phyloP scores from a whole-genome alignment of 2,888 invertebrate species.

The Dexiosoma caninum region DNA sequence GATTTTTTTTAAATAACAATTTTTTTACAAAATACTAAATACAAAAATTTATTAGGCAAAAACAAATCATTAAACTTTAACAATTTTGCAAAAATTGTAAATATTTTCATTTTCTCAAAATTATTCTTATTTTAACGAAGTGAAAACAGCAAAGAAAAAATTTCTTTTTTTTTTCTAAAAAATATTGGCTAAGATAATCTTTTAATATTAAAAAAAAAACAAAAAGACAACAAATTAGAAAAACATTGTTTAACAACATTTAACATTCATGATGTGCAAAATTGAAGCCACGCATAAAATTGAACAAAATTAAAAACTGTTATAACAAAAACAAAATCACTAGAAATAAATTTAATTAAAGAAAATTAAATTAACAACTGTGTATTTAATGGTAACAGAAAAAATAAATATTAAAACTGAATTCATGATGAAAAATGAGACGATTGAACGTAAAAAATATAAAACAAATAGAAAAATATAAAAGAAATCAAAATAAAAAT shows the following conservation, averaged over 20 bases:
- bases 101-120: slow-evolving; percentile 68
- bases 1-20: slow-evolving; percentile 61
- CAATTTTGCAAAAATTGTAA: slow-evolving; percentile 48
- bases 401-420: slow-evolving; percentile 53
- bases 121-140: slow-evolving; percentile 66
- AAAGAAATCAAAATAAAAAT: slow-evolving; percentile 57
- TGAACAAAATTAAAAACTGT: slow-evolving; percentile 37
- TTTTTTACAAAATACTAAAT: slow-evolving; percentile 47
- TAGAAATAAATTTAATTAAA: slow-evolving; percentile 52
- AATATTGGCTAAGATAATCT: too few species aligned
- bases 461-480: slow-evolving; percentile 54
- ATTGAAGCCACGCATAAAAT: slow-evolving; percentile 16
- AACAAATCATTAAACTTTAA: neutral
- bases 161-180: too few species aligned
- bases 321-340: slow-evolving; percentile 46
- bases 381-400: slow-evolving; percentile 58
- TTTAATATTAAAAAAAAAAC: neutral
- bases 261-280: slow-evolving; percentile 16
- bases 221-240: neutral
- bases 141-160: neutral
- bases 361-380: slow-evolving; percentile 36
- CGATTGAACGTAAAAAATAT: slow-evolving; percentile 38
- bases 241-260: slow-evolving; percentile 36
- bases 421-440: slow-evolving; percentile 45
- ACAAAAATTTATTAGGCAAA: neutral